Base-by-base conservation (phyloP, 1,140 invertebrate genomes). In the Anadara kagoshimensis region DNA sequence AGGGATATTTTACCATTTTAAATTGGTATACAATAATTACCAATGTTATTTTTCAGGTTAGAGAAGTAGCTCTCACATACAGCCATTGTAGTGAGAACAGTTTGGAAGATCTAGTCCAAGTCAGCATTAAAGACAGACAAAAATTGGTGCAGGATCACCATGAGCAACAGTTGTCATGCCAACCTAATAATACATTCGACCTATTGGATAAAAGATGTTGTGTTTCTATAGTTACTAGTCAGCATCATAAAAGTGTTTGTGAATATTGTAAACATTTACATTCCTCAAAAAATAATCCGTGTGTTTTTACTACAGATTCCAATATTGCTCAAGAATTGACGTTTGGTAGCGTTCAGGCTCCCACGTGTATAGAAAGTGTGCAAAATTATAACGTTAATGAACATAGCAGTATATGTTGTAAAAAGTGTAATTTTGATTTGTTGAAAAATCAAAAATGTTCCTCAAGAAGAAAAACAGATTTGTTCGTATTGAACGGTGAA, bases 11-110 rank as follows among this genome's bases (percentile, higher is more conserved):
- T 7, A 36, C 7, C 7, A 36, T 36, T 36, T 36, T 36, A 36
- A 36, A 36, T n/a, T 3, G 29, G 1, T 20, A 7, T 22, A 26
- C n/a, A n/a, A n/a, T n/a, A n/a, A n/a, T n/a, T n/a, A n/a, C n/a
- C n/a, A n/a, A 16, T 70, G 64, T 41, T 54, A 26, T 70, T 68
- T 81, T 83, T 58, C 71, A 90, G 89, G 65, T 90, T 2, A 84
- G 85, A 66, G 87, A 90, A 78, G 59, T 88, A 22, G 87, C 85
- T 12, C 61, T 90, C 44, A 80, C 84, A 29, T 89, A 88, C 71
- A 67, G 76, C 29, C 87, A 86, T 67, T 89, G 80, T 68, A 43
- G 70, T 43, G 65, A 72, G 0, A 67, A 62, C 18, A n/a, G 29
- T 44, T 36, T 73, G 7, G 29, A 67, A n/a, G 36, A 36, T 41